Percentiles rank a stretch among this genome's conserved stretches.
These are phyloP conservation scores for Macrostomum cliftonense DNA, from an alignment of 2,888 invertebrate species.

Conservation along the genomic window DNA sequence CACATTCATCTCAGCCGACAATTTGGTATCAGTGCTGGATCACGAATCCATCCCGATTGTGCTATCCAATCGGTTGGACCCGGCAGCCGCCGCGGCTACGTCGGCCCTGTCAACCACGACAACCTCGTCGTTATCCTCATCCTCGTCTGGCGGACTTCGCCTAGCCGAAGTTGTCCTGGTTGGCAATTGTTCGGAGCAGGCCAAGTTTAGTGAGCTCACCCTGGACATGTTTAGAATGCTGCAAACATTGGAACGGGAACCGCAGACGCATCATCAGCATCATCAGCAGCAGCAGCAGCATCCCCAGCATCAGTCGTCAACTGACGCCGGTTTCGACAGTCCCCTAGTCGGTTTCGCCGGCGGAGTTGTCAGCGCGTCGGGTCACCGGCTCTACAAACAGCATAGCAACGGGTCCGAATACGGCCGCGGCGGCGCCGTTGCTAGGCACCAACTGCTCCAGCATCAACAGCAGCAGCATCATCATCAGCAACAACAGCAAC, in stretches of 20 bases:
- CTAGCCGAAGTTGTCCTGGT: slow-evolving; percentile 82
- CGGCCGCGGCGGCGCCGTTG: no score
- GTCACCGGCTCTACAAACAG: background rate
- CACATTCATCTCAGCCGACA: slow-evolving; percentile 74
- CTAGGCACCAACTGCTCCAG: no score
- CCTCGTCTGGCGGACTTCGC: slow-evolving; percentile 68
- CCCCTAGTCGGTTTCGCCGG: background rate
- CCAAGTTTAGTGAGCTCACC: slow-evolving; percentile 83
- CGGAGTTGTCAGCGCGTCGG: background rate
- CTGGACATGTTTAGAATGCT: slow-evolving; percentile 95
- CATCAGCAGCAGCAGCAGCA: slow-evolving; percentile 46
- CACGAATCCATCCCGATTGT: slow-evolving; percentile 18
- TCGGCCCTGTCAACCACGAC: slow-evolving; percentile 23
- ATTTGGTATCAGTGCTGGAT: slow-evolving; percentile 66
- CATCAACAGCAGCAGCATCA: no score
- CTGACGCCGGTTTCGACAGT: no score
- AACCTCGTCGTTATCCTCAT: slow-evolving; percentile 58
- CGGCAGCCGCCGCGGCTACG: no score
- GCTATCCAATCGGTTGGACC: no score
- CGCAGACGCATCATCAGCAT: slow-evolving; percentile 40
- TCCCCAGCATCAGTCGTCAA: background rate
- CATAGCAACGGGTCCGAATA: no score
- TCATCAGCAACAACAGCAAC: no score
- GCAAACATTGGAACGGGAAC: slow-evolving; percentile 78
- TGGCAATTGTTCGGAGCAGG: slow-evolving; percentile 77